Conservation (phyloP, 2,113 vertebrate genomes). For the Taurulus bubalis region DNA sequence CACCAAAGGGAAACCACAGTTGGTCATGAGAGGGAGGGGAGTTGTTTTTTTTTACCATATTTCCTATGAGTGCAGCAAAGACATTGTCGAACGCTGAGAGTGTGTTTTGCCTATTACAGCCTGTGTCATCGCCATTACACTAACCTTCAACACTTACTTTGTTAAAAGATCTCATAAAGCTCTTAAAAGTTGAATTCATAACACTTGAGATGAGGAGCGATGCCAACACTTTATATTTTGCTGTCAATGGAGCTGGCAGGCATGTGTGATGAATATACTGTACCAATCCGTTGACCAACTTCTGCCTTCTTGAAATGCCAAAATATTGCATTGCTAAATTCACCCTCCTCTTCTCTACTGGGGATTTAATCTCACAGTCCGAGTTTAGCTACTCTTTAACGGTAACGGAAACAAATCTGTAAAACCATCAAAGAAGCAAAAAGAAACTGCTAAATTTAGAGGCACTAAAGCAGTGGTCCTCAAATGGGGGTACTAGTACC, state of each 20-base stretch:
- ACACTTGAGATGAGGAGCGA: conserved; percentile 68
- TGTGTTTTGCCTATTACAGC: conserved; percentile 56
- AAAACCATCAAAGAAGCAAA: no score
- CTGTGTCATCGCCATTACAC: conserved; percentile 61
- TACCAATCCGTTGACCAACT: conserved; percentile 74
- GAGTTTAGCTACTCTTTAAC: neutral
- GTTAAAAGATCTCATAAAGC: conserved; percentile 77
- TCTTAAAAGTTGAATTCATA: conserved; percentile 72
- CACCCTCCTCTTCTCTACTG: conserved; percentile 19
- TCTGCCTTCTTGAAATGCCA: conserved; percentile 62
- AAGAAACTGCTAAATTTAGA: no score
- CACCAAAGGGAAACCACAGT: conserved; percentile 54
- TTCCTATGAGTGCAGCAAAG: conserved; percentile 43
- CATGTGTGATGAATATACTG: conserved; percentile 76
- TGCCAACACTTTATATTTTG: conserved; percentile 69
- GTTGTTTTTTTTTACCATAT: conserved; percentile 49
- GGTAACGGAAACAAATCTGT: neutral
- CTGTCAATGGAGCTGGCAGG: conserved; percentile 71
- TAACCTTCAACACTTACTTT: conserved; percentile 70
- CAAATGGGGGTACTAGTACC: no score
- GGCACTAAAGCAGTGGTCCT: no score
- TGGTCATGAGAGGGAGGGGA: conserved; percentile 20
- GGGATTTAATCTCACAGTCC: neutral
- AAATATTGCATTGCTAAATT: conserved; percentile 40
- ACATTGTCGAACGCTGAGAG: conserved; percentile 65